Conservation (phyloP, 2,797 vertebrate species). For the Sebastes nivosus region DNA sequence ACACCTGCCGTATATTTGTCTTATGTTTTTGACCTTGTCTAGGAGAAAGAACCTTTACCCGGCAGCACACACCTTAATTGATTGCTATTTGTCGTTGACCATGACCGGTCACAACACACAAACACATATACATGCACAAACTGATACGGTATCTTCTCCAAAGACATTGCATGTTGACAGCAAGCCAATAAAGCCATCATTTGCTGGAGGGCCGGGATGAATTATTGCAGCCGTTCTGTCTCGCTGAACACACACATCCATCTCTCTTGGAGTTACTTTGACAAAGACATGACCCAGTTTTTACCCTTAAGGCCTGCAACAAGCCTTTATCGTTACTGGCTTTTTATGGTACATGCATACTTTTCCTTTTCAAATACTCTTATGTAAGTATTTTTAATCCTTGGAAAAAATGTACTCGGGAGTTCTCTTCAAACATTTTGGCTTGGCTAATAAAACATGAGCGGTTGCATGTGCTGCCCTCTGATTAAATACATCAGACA, state of each 20-base stretch:
- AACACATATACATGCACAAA: constrained; percentile 30
- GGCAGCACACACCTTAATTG: constrained; percentile 59
- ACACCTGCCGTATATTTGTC: constrained; percentile 23
- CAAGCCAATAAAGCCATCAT: constrained; percentile 73
- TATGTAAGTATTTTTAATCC: constrained; percentile 59
- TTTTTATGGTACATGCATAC: constrained; percentile 39
- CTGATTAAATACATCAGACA: constrained; percentile 54
- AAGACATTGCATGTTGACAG: constrained; percentile 67
- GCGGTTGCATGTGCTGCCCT: constrained; percentile 37
- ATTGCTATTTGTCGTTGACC: constrained; percentile 69
- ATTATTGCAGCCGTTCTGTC: constrained; percentile 66
- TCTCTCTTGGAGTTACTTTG: constrained; percentile 48
- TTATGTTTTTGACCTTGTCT: constrained; percentile 45
- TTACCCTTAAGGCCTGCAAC: constrained; percentile 20
- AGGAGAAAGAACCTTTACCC: constrained; percentile 55
- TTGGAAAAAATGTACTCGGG: constrained; percentile 27
- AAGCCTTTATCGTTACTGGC: constrained; percentile 44
- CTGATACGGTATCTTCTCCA: constrained; percentile 72
- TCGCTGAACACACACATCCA: constrained; percentile 54
- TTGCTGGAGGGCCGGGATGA: constrained; percentile 46
- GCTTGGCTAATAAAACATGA: constrained; percentile 44
- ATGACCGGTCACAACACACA: constrained; percentile 45
- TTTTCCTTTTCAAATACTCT: constrained; percentile 23
- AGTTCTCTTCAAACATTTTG: constrained; percentile 53
- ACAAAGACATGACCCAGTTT: constrained; percentile 57